These are phyloP conservation scores for Nyctibius bracteatus DNA, from an alignment of 2,113 vertebrate species.

Conservation along the genomic window DNA sequence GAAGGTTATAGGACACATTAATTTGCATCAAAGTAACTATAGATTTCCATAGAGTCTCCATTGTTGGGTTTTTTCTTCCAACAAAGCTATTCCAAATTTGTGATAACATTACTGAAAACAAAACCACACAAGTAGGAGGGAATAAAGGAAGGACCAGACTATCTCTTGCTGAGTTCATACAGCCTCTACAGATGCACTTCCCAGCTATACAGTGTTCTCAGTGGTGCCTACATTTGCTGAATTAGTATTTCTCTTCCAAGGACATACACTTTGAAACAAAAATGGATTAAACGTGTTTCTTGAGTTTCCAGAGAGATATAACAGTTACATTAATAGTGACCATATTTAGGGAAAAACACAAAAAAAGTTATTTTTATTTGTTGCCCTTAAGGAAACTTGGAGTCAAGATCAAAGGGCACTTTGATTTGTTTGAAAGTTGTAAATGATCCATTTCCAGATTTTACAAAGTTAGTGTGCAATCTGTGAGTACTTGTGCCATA, in stretches of 20 bases:
- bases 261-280: conserved; percentile 50
- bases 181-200: neutral
- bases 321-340: conserved; percentile 65
- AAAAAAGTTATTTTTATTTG: conserved; percentile 65
- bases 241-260: conserved; percentile 47
- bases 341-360: conserved; percentile 63
- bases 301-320: conserved; percentile 55
- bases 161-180: neutral
- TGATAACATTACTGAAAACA: neutral
- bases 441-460: conserved; percentile 81
- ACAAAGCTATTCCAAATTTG: neutral
- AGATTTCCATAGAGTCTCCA: neutral
- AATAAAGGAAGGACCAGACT: neutral
- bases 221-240: neutral
- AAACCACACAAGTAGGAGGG: neutral
- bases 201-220: neutral
- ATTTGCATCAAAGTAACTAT: neutral
- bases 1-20: conserved; percentile 5
- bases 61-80: neutral
- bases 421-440: conserved; percentile 80
- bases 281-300: conserved; percentile 60
- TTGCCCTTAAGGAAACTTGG: conserved; percentile 72
- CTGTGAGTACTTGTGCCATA: conserved; percentile 63
- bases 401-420: conserved; percentile 75
- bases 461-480: conserved; percentile 75